Evolutionary conservation across 1,140 invertebrate species (phyloP).

Genomic region (Nilaparvata lugens): DNA sequence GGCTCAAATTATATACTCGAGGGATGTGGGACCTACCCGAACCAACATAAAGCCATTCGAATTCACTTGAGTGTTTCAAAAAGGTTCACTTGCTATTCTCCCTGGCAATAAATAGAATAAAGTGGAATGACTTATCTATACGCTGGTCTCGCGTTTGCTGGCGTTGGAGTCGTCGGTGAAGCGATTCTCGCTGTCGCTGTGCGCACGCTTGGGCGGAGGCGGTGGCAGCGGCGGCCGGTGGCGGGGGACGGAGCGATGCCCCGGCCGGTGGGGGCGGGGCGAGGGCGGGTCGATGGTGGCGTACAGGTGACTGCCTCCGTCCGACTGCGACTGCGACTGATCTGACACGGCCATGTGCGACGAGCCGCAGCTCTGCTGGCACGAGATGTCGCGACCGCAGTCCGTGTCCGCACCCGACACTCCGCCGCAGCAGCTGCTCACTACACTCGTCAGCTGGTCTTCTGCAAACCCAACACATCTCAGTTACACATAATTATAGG

Average conservation of each 20-base stretch:
- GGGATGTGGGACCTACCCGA: no score
- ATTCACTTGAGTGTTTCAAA: no score
- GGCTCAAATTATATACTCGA: no score
- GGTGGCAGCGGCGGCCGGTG: constrained; percentile 7
- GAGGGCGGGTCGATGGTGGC: constrained; percentile 24
- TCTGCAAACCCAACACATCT: no score
- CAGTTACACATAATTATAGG: no score
- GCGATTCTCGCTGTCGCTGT: constrained; percentile 12
- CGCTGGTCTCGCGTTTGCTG: constrained; percentile 21
- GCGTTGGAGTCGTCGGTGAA: constrained; percentile 20
- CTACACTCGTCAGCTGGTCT: constrained; percentile 5
- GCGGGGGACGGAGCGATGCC: constrained; percentile 13
- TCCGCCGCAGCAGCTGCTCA: constrained; percentile 5
- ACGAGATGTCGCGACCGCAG: constrained; percentile 24
- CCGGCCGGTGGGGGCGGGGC: constrained; percentile 10
- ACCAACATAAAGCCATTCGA: no score
- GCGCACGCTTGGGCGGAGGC: constrained; percentile 2
- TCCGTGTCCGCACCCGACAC: constrained; percentile 14
- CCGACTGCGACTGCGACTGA: constrained; percentile 2
- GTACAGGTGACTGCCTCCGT: constrained; percentile 22
- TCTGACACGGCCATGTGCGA: constrained; percentile 18
- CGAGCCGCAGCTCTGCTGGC: constrained; percentile 18
- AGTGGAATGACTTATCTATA: constrained; percentile 8
- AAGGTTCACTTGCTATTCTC: no score
- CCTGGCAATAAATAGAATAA: no score